Evolutionary conservation across 1,140 invertebrate species (phyloP).

Genomic region (Paralvinella palmiformis): DNA sequence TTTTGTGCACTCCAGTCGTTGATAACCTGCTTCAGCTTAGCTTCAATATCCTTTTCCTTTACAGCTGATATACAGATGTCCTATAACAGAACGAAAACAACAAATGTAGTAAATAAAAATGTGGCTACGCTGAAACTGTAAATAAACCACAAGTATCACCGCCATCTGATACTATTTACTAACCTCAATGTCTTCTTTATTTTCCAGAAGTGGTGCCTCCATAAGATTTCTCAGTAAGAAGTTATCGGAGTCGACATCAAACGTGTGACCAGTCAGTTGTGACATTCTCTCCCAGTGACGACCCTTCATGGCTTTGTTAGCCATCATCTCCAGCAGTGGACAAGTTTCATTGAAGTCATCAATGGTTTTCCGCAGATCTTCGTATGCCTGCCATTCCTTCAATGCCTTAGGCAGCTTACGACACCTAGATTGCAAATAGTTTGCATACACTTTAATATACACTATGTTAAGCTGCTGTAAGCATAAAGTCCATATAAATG

Average conservation of each 20-base stretch:
- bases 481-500: neutral
- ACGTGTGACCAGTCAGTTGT: constrained; percentile 80
- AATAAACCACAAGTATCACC: neutral
- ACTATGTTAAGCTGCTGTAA: neutral
- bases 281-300: constrained; percentile 94
- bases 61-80: constrained; percentile 97
- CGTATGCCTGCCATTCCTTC: constrained; percentile 97
- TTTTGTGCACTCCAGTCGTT: constrained; percentile 93
- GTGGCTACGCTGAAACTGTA: neutral
- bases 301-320: constrained; percentile 95
- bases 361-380: constrained; percentile 90
- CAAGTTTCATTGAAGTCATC: constrained; percentile 98
- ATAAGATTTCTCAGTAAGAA: constrained; percentile 93
- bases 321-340: constrained; percentile 90
- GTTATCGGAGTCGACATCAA: constrained; percentile 88
- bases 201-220: constrained; percentile 82
- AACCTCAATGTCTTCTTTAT: constrained; percentile 95
- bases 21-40: constrained; percentile 87
- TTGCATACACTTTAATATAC: neutral
- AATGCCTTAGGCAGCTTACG: constrained; percentile 86
- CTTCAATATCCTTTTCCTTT: constrained; percentile 97
- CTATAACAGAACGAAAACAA: constrained; percentile 42
- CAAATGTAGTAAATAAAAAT: neutral
- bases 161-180: too few species aligned
- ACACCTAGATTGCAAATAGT: constrained; percentile 31